These are phyloP conservation scores for Diceros bicornis DNA, from an alignment of 2,797 vertebrate genomes.

Conservation along the genomic window DNA sequence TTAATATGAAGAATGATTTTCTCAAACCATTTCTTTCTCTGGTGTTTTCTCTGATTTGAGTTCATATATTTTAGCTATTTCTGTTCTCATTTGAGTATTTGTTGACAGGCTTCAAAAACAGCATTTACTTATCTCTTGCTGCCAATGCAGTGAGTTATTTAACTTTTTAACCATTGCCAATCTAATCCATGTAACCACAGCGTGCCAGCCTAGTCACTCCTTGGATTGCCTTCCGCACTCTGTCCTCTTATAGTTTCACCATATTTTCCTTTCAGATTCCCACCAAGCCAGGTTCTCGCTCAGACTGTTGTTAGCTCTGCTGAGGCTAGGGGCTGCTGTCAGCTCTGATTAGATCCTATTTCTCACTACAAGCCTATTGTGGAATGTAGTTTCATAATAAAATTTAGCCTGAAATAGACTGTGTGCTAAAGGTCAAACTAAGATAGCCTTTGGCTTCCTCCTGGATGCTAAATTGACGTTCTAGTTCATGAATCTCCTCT, in stretches of 20 bases:
- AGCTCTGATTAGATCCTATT: slow-evolving; percentile 54
- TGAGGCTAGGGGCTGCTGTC: slow-evolving; percentile 54
- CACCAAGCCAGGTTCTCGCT: not conserved
- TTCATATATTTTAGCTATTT: not conserved
- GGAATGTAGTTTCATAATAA: slow-evolving; percentile 53
- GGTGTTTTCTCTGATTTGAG: not conserved
- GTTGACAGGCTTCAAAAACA: not conserved
- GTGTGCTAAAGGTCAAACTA: slow-evolving; percentile 66
- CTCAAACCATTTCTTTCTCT: not conserved
- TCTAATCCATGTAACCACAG: not conserved
- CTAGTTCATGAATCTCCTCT: not conserved
- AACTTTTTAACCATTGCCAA: not conserved
- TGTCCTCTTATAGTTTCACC: not conserved
- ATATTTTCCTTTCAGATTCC: not conserved
- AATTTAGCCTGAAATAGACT: slow-evolving; percentile 69
- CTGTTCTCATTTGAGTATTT: slow-evolving; percentile 16
- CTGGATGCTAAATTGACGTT: slow-evolving; percentile 54
- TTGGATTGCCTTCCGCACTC: not conserved
- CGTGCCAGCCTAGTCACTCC: not conserved
- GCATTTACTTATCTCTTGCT: not conserved
- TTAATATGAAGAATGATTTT: slow-evolving; percentile 49
- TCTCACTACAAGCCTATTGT: slow-evolving; percentile 37
- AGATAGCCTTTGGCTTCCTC: slow-evolving; percentile 28
- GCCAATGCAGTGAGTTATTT: not conserved
- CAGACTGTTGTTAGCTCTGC: not conserved